Base-by-base conservation (phyloP, 2,888 invertebrate genomes). In the Cerceris rybyensis region DNA sequence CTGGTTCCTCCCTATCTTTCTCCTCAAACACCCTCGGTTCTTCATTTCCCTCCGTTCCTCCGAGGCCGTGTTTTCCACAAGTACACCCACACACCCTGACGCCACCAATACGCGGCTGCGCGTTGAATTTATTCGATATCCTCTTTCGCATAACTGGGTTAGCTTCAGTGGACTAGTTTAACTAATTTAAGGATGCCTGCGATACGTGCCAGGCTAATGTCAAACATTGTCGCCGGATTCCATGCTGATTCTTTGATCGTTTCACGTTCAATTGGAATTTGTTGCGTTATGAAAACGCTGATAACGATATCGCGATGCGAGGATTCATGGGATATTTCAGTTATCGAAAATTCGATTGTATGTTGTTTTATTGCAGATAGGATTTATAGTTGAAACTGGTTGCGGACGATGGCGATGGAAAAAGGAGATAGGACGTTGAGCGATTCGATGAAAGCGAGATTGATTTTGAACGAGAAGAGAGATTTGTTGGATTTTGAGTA, bases 81-180 rank as follows among this genome's bases (percentile, higher is more conserved):
- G 8, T 28, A 52, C 60, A 55, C 67, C 49, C 54, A 49, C 39
- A 49, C 60, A 42, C 43, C 50, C 67, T 64, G 64, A 67, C 69
- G 74, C 70, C 69, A 61, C 74, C 77, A 66, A 84, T 79, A 81
- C 82, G 90, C 90, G 90, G 54, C 90, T 90, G 90, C 90, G 90
- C 90, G 78, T 60, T 89, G 84, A 87, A 86, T 88, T 86, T 87
- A 90, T 89, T 90, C 90, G 84, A 91, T 90, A 90, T 88, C 80
- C 82, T 82, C 84, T 86, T 87, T 87, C 85, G 77, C 84, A 83
- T 87, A 88, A 89, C 88, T 89, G 86, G 89, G 88, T 88, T 90
- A 90, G 84, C 83, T 83, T 87, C 82, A 81, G 78, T 81, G 85
- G 79, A 74, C 84, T 72, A 81, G 80, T 86, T 84, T 81, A 80